Conservation (phyloP, 2,888 invertebrate genomes). For the Hemaris fuciformis region DNA sequence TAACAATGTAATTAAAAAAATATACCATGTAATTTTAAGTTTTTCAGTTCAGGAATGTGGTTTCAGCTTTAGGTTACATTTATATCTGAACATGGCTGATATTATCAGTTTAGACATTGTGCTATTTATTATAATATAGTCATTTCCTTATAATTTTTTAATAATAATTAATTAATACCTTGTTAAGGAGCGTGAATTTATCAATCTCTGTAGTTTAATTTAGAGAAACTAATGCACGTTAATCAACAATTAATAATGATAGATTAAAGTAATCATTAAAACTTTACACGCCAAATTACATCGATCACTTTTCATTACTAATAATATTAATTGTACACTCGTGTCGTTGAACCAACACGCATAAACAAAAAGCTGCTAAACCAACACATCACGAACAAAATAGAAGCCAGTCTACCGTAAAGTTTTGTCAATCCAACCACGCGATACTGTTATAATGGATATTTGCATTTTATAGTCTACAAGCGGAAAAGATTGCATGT, state of each 20-base stretch:
- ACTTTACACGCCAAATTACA: not conserved
- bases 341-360: not conserved
- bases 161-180: no score
- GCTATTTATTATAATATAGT: no score
- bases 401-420: not conserved
- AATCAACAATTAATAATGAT: no score
- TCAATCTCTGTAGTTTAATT: no score
- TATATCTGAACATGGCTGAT: no score
- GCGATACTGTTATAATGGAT: constrained; percentile 43
- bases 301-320: not conserved
- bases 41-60: no score
- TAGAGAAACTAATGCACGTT: no score
- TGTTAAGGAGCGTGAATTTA: no score
- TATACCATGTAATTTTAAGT: no score
- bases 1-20: not conserved
- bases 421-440: not conserved
- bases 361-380: not conserved
- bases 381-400: constrained; percentile 2
- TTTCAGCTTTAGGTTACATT: no score
- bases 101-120: no score
- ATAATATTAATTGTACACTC: not conserved
- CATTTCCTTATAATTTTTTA: no score
- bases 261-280: not conserved
- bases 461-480: constrained; percentile 50
- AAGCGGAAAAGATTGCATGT: constrained; percentile 58